Evolutionary conservation across 2,797 vertebrate genomes (phyloP).

Genomic region (Syncerus caffer): DNA sequence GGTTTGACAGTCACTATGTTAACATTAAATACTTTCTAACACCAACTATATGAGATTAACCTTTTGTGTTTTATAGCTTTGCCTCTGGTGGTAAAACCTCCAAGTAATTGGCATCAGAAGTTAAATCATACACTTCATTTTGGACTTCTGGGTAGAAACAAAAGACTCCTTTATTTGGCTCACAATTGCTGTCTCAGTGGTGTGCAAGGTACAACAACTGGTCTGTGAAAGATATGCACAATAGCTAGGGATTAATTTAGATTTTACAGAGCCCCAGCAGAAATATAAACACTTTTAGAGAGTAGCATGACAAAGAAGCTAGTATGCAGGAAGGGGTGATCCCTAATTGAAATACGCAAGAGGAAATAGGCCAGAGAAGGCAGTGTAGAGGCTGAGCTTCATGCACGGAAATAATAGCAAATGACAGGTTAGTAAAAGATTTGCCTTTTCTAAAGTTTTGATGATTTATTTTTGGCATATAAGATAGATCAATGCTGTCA

Average conservation of each 20-base stretch:
- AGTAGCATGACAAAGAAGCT: neutral
- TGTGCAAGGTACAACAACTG: neutral
- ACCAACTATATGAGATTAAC: neutral
- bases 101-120: constrained; percentile 1
- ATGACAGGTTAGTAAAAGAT: neutral
- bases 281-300: constrained; percentile 2
- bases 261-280: neutral
- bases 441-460: neutral
- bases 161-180: neutral
- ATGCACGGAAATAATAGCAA: neutral
- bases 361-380: neutral
- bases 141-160: neutral
- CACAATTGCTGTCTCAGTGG: neutral
- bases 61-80: constrained; percentile 21
- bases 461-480: neutral
- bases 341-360: neutral
- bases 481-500: neutral
- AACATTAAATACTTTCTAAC: constrained; percentile 17
- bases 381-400: neutral
- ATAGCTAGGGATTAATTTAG: constrained; percentile 21
- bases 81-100: neutral
- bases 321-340: neutral
- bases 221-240: constrained; percentile 6
- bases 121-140: constrained; percentile 28
- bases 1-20: neutral